Base-by-base conservation (phyloP, 2,797 vertebrate genomes). In the Picus viridis region DNA sequence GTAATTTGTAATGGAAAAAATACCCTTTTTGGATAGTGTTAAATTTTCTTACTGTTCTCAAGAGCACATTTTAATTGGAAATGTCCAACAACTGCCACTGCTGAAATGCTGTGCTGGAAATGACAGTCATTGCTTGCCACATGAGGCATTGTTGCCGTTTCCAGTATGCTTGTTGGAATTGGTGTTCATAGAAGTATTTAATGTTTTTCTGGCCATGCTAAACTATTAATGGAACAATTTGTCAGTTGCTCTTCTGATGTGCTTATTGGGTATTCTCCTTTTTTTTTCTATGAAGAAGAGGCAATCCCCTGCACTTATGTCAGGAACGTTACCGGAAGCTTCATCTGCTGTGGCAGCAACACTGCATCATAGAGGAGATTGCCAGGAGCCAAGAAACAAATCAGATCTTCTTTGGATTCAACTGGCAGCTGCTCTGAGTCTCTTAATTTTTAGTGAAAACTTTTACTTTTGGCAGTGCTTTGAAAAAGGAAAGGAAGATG, bases 291-390 rank as follows among this genome's bases (percentile, higher is more conserved):
- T 95, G 73, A 94, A 99, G 99, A 92, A 98, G 99, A 90, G 99
- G 99, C 58, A 99, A 99, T 95, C 99, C 99, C 1, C 95, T 99
- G 93, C 99, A 99, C 91, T 98, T 99, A 47, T 99, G 98, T 94
- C 98, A 94, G 7, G 99, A 99, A 91, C 98, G 99, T 63, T 99
- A 99, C 97, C 98, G 97, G 96, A 99, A 99, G 95, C 98, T 99
- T 81, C 98, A 99, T 96, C 98, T 99, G 94, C 97, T 99, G 36
- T 99, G 99, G 99, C 98, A 98, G 95, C 99, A 99, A 53, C 99
- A 99, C 96, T 99, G 99, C 97, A 98, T 99, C 95, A 98, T 99
- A 96, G 99, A 99, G 95, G 99, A 99, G 96, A 99, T 99, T 34
- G 99, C 99, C 79, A 99, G 99, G 78, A 99, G 98, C 97, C 98